Base-by-base conservation (phyloP, 1,140 invertebrate species). In the Pentalonia nigronervosa region DNA sequence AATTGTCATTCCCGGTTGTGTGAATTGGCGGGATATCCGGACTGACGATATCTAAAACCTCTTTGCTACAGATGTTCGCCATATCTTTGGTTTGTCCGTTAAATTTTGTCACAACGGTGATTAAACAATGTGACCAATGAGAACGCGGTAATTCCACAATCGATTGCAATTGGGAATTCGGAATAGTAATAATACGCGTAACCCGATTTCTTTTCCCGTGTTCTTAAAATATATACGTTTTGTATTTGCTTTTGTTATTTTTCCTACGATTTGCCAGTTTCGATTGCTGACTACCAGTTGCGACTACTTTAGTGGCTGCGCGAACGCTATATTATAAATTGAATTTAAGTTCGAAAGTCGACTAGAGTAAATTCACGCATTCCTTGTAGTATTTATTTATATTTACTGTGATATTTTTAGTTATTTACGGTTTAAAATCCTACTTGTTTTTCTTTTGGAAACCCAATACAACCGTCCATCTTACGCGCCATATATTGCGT, bases 21-120 rank as follows among this genome's bases (percentile, higher is more conserved):
- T 76, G 7, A 76, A n/a, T 76, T n/a, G 60, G 60, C 60, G 60
- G 60, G 11, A 76, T 76, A 76, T n/a, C n/a, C 30, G 14, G 17
- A 76, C 60, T 7, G 6, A 50, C 9, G 17, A 88, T 34, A 50
- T 50, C 8, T 89, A 36, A 36, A 30, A 53, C 4, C 9, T 89
- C 87, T 23, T 53, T 89, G 87, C 7, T 34, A 36, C 20, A 36
- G 20, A 23, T 48, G 23, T 89, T 88, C 20, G 20, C 1, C 8
- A 3, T 21, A 21, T 67, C 89, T 90, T 90, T 90, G 89, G 30
- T 60, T 90, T 90, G 89, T 90, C 89, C 89, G 89, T 90, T 90
- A 90, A 45, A 90, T 90, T 67, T 90, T 41, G 53, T 60, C 53
- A 20, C 20, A 90, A n/a, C 36, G 53, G 34, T 90, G 89, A 90